Base-by-base conservation (phyloP, 2,113 vertebrate genomes). In the Gymnarchus niloticus region DNA sequence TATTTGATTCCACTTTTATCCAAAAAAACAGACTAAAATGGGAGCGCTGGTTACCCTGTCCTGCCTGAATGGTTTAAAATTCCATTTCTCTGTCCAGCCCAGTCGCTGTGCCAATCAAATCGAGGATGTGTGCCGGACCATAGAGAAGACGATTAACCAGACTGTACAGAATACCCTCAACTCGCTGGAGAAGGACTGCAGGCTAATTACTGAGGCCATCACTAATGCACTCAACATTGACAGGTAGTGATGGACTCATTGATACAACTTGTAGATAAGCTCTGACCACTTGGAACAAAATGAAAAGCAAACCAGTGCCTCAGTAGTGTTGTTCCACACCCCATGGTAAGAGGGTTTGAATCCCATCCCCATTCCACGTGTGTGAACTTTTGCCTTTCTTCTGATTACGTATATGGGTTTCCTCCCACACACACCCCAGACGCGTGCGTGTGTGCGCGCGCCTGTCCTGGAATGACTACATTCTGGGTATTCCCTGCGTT, bases 91-190 rank as follows among this genome's bases (percentile, higher is more conserved):
- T 73, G 65, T 14, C n/a, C 46, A 83, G 78, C 93, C 95, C 6
- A 95, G 94, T 77, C 94, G 94, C 83, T 96, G 95, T 49, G 90
- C 95, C 41, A 96, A 96, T 92, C 96, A 96, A 91, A 92, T 96
- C 1, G 95, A 96, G 80, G 95, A 95, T 12, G 93, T 94, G 33
- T 96, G 95, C 88, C 92, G 91, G 23, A 94, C 94, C 10, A 84
- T 96, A 0, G 95, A 96, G 87, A 96, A 95, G 89, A 96, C 96
- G 0, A 95, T 96, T 14, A 96, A 95, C 88, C 95, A 95, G 69
- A 95, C 95, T 0, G 95, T 96, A 2, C 96, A 96, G 92, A 95
- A 93, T 57, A 96, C 95, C 0, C 95, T 96, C 25, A 95, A 96
- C 89, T 91, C 95, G 6, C 90, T 96, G 83, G 95, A 95, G 88